These are phyloP conservation scores for Trissolcus brochymenae DNA, from an alignment of 2,888 invertebrate species.

Conservation along the genomic window DNA sequence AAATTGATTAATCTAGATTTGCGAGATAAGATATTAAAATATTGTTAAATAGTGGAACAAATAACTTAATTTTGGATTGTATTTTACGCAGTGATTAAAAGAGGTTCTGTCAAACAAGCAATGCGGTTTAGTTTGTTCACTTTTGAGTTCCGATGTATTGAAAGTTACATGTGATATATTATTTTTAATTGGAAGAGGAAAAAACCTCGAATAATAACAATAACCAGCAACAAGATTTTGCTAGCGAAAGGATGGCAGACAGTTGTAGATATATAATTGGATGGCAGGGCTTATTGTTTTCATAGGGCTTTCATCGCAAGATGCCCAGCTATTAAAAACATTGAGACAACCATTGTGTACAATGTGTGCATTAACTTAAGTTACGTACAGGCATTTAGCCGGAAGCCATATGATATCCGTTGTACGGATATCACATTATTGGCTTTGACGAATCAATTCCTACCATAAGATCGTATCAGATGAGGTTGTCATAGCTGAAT, in stretches of 20 bases:
- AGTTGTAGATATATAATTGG: constrained; percentile 61
- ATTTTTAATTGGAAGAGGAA: too few relatives aligned
- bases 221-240: not conserved
- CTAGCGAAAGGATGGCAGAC: too few relatives aligned
- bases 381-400: constrained; percentile 62
- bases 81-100: too few relatives aligned
- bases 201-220: not conserved
- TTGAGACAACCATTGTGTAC: constrained; percentile 34
- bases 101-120: too few relatives aligned
- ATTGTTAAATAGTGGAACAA: too few relatives aligned
- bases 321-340: constrained; percentile 23
- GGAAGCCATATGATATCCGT: constrained; percentile 63
- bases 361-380: constrained; percentile 50
- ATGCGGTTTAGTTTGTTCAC: too few relatives aligned
- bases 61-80: too few relatives aligned
- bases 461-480: constrained; percentile 1
- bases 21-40: too few relatives aligned
- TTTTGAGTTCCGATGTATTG: too few relatives aligned
- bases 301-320: constrained; percentile 61
- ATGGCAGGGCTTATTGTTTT: constrained; percentile 65
- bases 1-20: too few relatives aligned
- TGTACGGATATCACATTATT: constrained; percentile 60
- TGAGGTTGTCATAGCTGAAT: constrained; percentile 1
- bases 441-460: constrained; percentile 60
- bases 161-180: too few relatives aligned